Evolutionary conservation across 2,888 invertebrate species (phyloP), one percentile per base, ranked within the genome.

Genomic region (Ormyrus labotus): DNA sequence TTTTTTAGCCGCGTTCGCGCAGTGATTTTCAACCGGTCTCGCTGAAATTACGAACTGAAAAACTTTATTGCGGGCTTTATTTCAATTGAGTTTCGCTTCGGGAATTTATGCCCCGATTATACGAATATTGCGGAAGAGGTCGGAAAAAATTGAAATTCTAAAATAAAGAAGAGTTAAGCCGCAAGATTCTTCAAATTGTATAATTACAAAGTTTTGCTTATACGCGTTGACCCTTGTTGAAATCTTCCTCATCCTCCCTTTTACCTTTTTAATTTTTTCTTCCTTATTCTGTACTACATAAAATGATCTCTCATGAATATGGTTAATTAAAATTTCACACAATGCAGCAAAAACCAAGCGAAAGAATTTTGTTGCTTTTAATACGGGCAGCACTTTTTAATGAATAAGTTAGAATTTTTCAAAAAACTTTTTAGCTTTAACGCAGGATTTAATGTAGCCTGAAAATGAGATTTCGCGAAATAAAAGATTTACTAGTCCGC

Each of bases 61-160:
- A 78, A 81, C 81, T 78, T 78, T 78, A 78, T 78, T 70, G 47
- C 70, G 58, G 60, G 64, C 78, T 79, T 79, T 64, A 74, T 78
- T 81, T 81, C 81, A 75, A 81, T 81, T 75, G 67, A 71, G 71
- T 67, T 48, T 68, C 58, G 48, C 58, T 61, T 61, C 57, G 67
- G 48, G 55, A 75, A 81, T 81, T 81, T 74, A 78, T 73, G 53
- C 64, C 60, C 58, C 70, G 67, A 78, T 78, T 78, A 78, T 78
- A 60, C 65, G 13, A 50, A 3, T 48, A 55, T 45, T 51, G 61
- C n/a, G 11, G 8, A 13, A 19, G 19, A 58, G 45, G 10, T 1
- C 1, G 58, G 51, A 8, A 34, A 13, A 69, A 63, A 69, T 69
- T 73, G 68, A 63, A 79, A 61, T 65, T 78, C 73, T 78, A 47